Conservation (phyloP, 2,113 vertebrate species). For the Tympanuchus pallidicinctus region DNA sequence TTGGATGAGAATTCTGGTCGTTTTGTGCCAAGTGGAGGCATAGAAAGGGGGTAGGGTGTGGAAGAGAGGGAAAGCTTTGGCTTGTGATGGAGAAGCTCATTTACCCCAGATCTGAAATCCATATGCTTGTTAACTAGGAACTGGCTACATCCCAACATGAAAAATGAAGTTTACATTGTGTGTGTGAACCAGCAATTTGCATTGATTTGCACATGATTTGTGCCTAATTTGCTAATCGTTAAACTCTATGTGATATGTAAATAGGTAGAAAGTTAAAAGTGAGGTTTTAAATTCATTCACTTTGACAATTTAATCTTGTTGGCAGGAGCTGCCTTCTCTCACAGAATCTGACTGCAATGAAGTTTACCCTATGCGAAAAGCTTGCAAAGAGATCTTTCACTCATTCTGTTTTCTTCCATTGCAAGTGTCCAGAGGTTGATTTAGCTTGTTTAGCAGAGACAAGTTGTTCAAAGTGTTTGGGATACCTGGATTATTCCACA, state of each 20-base stretch:
- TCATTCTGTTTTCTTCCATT: background rate
- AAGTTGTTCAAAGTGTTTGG: background rate
- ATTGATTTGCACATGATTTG: conserved; percentile 72
- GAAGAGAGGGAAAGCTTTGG: background rate
- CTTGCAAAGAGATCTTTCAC: background rate
- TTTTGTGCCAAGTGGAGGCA: conserved; percentile 19
- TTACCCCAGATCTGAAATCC: conserved; percentile 68
- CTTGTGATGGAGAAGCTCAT: conserved; percentile 19
- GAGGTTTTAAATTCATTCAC: conserved; percentile 32
- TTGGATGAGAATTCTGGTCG: conserved; percentile 4
- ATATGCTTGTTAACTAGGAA: conserved; percentile 58
- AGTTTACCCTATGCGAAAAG: background rate
- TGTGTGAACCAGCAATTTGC: conserved; percentile 62
- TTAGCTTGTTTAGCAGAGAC: background rate
- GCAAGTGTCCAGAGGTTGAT: background rate
- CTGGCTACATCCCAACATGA: conserved; percentile 50
- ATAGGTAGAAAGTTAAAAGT: conserved; percentile 29
- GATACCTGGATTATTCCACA: background rate
- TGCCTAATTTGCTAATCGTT: conserved; percentile 67
- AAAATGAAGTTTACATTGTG: conserved; percentile 65
- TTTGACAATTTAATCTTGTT: conserved; percentile 13
- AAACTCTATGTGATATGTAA: conserved; percentile 54
- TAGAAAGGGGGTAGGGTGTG: background rate
- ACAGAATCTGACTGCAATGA: background rate
- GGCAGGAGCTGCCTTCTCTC: background rate